A percentile compares a stretch with the other conserved stretches of the same genome.
phyloP scores from a whole-genome alignment of 2,797 vertebrate genomes.

The Liasis olivaceus region DNA sequence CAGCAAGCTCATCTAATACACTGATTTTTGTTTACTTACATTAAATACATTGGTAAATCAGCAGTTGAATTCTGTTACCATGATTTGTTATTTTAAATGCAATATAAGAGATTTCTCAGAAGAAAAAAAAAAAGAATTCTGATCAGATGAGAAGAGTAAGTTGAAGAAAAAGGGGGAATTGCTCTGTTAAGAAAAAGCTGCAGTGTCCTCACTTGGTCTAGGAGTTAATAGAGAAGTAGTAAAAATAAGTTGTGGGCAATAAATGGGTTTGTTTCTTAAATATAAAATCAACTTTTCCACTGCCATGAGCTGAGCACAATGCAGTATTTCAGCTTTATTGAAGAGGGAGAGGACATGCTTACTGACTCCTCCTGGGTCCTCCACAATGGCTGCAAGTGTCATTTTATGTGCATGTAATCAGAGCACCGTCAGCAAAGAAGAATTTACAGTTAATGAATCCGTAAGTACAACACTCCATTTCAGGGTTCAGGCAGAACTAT shows the following conservation, averaged over 20 bases:
- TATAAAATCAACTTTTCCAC: slow-evolving; percentile 7
- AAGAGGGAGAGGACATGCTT: not conserved
- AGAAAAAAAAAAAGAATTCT: slow-evolving; percentile 41
- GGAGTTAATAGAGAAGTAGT: slow-evolving; percentile 19
- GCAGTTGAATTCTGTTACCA: slow-evolving; percentile 74
- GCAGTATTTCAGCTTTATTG: slow-evolving; percentile 10
- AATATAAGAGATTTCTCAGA: slow-evolving; percentile 60
- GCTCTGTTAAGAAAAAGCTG: slow-evolving; percentile 39
- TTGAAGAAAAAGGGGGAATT: slow-evolving; percentile 18
- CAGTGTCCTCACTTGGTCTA: slow-evolving; percentile 48
- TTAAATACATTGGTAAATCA: slow-evolving; percentile 78
- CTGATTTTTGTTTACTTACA: slow-evolving; percentile 76
- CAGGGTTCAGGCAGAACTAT: not conserved
- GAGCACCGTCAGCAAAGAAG: not conserved
- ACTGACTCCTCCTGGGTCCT: not conserved
- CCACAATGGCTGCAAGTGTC: not conserved
- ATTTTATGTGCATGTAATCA: not conserved
- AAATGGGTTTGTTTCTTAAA: not conserved
- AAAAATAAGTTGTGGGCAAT: not conserved
- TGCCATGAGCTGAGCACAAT: not conserved
- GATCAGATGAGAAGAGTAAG: slow-evolving; percentile 43
- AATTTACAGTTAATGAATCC: not conserved
- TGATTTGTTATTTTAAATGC: slow-evolving; percentile 72
- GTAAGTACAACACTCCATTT: not conserved
- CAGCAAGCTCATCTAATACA: slow-evolving; percentile 63